phyloP scores from a whole-genome alignment of 1,140 invertebrate genomes.

The Drosophila chauvacae region DNA sequence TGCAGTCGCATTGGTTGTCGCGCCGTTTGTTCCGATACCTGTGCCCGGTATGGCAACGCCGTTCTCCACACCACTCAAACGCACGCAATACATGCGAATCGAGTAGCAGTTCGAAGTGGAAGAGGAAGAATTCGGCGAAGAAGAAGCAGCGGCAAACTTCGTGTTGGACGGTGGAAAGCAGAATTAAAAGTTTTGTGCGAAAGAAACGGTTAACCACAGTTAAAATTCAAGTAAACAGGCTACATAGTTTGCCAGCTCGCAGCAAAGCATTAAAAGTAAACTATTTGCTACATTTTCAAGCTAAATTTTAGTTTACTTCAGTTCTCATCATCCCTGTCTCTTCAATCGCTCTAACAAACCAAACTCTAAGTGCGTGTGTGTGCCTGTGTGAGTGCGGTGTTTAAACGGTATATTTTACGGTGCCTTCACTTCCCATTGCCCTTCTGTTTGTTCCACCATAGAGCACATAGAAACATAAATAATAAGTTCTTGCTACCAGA shows the following conservation, averaged over 20 bases:
- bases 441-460: not conserved
- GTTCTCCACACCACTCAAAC: conserved; percentile 45
- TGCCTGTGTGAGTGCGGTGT: conserved; percentile 38
- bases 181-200: conserved; percentile 46
- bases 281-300: conserved; percentile 18
- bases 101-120: conserved; percentile 51
- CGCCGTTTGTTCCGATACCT: conserved; percentile 40
- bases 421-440: not conserved
- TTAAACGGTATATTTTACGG: conserved; percentile 40
- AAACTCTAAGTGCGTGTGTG: conserved; percentile 29
- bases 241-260: not conserved
- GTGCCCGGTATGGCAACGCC: conserved; percentile 61
- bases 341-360: conserved; percentile 42
- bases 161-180: conserved; percentile 57
- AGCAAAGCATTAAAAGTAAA: conserved; percentile 15
- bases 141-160: conserved; percentile 77
- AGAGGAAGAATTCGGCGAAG: conserved; percentile 59
- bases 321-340: conserved; percentile 9
- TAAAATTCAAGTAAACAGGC: not conserved
- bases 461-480: conserved; percentile 1
- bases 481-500: conserved; percentile 5
- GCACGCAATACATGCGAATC: conserved; percentile 69
- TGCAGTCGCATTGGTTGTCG: conserved; percentile 1
- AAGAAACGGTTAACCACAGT: conserved; percentile 32
- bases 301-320: conserved; percentile 24